These are phyloP conservation scores for Drosophila auraria DNA, from an alignment of 1,140 invertebrate genomes.

Conservation along the genomic window DNA sequence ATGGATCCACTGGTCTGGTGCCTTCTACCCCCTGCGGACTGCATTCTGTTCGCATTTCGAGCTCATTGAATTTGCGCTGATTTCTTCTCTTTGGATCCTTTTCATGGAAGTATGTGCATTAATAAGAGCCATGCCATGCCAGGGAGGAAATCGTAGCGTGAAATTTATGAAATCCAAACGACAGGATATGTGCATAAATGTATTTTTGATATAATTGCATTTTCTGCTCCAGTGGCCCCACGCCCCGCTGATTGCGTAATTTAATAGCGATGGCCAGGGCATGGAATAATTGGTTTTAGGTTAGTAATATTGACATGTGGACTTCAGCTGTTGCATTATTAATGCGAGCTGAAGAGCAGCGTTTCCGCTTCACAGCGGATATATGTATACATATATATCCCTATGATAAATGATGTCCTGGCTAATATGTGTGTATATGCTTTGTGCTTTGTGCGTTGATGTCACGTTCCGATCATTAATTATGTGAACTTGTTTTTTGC, in stretches of 20 bases:
- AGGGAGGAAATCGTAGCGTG: slow-evolving; percentile 46
- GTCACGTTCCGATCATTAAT: slow-evolving; percentile 78
- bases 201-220: slow-evolving; percentile 79
- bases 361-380: slow-evolving; percentile 59
- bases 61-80: slow-evolving; percentile 81
- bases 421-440: slow-evolving; percentile 24
- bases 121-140: slow-evolving; percentile 37
- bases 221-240: slow-evolving; percentile 27
- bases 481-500: slow-evolving; percentile 61
- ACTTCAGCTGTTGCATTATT: slow-evolving; percentile 79
- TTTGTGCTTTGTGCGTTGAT: slow-evolving; percentile 51
- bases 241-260: slow-evolving; percentile 64
- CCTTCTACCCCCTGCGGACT: neutral
- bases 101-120: slow-evolving; percentile 59
- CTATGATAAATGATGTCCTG: slow-evolving; percentile 68
- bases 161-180: slow-evolving; percentile 70
- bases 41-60: slow-evolving; percentile 71
- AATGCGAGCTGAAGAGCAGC: slow-evolving; percentile 55
- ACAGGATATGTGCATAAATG: slow-evolving; percentile 73
- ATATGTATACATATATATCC: slow-evolving; percentile 35
- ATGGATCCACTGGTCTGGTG: neutral
- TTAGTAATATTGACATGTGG: slow-evolving; percentile 64
- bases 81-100: slow-evolving; percentile 57
- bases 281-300: slow-evolving; percentile 76
- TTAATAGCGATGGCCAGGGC: slow-evolving; percentile 67